Evolutionary conservation across 2,888 invertebrate species (phyloP).

Genomic region (Monoplex corrugatus): DNA sequence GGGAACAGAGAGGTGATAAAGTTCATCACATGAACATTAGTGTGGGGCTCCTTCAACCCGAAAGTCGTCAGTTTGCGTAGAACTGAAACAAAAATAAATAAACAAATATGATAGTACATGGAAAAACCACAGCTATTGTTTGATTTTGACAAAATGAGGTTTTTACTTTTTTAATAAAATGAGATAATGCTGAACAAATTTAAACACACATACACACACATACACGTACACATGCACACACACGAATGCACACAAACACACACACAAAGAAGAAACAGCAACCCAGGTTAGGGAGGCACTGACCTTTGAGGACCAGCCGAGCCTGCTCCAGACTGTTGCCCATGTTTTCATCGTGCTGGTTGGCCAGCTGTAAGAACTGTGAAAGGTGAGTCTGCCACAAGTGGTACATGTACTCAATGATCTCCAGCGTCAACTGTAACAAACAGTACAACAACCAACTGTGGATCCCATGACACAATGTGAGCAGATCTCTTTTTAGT

Average conservation of each 20-base stretch:
- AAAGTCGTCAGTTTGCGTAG: conserved; percentile 91
- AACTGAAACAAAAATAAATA: conserved; percentile 82
- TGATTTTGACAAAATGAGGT: too few species aligned
- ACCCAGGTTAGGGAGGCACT: conserved; percentile 4
- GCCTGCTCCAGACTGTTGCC: conserved; percentile 88
- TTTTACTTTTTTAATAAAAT: background rate
- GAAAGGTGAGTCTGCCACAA: conserved; percentile 87
- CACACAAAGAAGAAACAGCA: background rate
- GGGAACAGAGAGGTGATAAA: conserved; percentile 87
- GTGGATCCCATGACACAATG: too few species aligned
- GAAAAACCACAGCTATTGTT: background rate
- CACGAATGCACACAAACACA: background rate
- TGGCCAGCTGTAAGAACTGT: conserved; percentile 70
- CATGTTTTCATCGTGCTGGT: conserved; percentile 79
- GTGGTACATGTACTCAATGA: conserved; percentile 84
- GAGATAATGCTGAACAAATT: background rate
- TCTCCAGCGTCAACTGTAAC: conserved; percentile 78
- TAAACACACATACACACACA: background rate
- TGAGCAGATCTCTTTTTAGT: too few species aligned
- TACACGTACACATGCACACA: background rate
- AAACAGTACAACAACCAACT: background rate
- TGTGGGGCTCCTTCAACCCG: conserved; percentile 90
- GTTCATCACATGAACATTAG: conserved; percentile 88
- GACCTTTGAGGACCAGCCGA: conserved; percentile 87
- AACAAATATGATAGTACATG: background rate